Evolutionary conservation across 92 coral and sea anemone genomes (phyloP).

Genomic region (Paragorgia papillata): DNA sequence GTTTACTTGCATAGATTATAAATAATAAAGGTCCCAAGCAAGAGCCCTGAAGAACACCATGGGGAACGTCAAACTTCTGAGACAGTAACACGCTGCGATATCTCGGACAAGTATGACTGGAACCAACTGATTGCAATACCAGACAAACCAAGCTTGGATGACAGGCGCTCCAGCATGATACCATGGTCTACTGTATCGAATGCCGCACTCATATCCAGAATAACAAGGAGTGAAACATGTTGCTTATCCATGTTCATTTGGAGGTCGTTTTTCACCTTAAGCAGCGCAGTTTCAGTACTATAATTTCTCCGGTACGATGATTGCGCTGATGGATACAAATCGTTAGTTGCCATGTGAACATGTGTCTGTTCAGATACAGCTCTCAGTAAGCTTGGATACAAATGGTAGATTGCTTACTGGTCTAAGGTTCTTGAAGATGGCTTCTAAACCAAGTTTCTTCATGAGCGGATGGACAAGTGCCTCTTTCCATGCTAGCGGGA

Average conservation of each 20-base stretch:
- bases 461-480: constrained; percentile 46
- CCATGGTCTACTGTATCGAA: constrained; percentile 46
- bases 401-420: constrained; percentile 47
- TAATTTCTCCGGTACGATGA: constrained; percentile 46
- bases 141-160: constrained; percentile 15
- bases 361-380: constrained; percentile 37
- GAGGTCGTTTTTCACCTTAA: constrained; percentile 33
- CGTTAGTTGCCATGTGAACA: constrained; percentile 27
- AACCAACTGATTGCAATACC: constrained; percentile 13
- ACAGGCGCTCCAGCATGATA: constrained; percentile 9
- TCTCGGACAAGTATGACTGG: constrained; percentile 12
- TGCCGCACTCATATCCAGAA: constrained; percentile 53
- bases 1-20: constrained; percentile 28
- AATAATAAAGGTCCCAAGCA: constrained; percentile 51
- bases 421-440: constrained; percentile 26
- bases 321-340: constrained; percentile 45
- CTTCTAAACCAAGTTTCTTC: constrained; percentile 54
- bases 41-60: constrained; percentile 45
- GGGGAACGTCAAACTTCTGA: constrained; percentile 17
- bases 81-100: constrained; percentile 40
- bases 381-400: constrained; percentile 50
- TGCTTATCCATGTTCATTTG: constrained; percentile 56
- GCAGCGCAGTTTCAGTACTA: constrained; percentile 48
- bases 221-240: constrained; percentile 45
- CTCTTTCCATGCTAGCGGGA: constrained; percentile 57